Evolutionary conservation across 2,797 vertebrate genomes (phyloP), one percentile per base, ranked within the genome.

Genomic region (Babyrousa celebensis): DNA sequence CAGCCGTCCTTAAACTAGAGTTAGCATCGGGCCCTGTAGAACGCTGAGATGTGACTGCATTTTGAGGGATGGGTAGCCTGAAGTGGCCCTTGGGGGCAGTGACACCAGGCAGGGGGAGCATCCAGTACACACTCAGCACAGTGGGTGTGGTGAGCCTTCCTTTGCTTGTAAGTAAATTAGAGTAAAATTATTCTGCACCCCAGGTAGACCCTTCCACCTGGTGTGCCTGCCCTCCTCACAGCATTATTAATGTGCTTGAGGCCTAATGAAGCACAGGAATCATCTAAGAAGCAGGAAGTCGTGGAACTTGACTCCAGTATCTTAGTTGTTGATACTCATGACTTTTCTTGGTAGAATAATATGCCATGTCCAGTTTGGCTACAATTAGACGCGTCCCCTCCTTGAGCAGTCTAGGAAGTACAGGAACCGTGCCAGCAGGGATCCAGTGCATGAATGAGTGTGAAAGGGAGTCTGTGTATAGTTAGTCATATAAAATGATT

Each of bases 321-420:
- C 29, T 80, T 62, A 82, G 20, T 96, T 85, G 67, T 58, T 87
- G 27, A 54, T 90, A 82, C 15, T 23, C 43, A 1, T 67, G 14
- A 32, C 3, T 95, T 83, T 94, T 93, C 54, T 93, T 21, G 77
- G 17, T 78, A 94, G 83, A 89, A 60, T 65, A 89, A 62, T 36
- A 75, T 36, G 25, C 7, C 17, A 10, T 54, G n/a, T 80, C 18
- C 25, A 96, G 21, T 77, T 67, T 68, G 43, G 27, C 54, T 92
- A 65, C 29, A 82, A 32, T 94, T 83, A 79, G 80, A 58, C 4
- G 18, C 5, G 6, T 72, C 2, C 23, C 20, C 58, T 72, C 32
- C 36, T 82, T 82, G 68, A 90, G 60, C 54, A 85, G 48, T 65
- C 40, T 95, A 67, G 15, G 27, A 95, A 16, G 25, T 56, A 4